Evolutionary conservation across 1,140 invertebrate species (phyloP).

Genomic region (Ceratitis capitata): DNA sequence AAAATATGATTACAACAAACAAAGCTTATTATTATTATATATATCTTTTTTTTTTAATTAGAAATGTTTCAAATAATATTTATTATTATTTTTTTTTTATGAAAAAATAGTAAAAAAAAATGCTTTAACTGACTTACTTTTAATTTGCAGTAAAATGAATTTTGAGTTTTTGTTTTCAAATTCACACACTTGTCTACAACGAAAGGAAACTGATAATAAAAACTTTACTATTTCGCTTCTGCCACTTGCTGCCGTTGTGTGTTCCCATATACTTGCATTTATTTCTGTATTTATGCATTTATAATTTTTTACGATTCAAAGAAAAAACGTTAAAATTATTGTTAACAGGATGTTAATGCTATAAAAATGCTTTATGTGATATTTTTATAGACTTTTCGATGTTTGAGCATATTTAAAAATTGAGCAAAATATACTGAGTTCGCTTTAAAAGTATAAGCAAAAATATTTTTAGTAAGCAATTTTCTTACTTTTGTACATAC

Average conservation of each 20-base stretch:
- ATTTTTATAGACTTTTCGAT: background rate
- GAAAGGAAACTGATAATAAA: background rate
- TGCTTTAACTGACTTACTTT: background rate
- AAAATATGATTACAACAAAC: background rate
- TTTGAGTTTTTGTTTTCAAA: background rate
- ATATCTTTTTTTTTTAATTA: no score
- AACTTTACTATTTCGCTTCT: background rate
- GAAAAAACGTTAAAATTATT: background rate
- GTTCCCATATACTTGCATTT: background rate
- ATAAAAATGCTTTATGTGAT: background rate
- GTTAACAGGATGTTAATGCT: conserved; percentile 12
- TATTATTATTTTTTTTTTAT: no score
- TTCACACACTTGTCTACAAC: background rate
- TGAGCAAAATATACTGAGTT: background rate
- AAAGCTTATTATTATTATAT: no score
- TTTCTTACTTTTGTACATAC: no score
- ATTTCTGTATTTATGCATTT: background rate
- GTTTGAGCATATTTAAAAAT: background rate
- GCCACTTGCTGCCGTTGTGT: background rate
- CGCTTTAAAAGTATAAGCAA: no score
- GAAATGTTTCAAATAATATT: no score
- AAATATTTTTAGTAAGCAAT: no score
- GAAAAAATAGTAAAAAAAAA: no score
- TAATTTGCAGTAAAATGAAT: background rate
- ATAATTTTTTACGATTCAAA: background rate